phyloP scores from a whole-genome alignment of 2,888 invertebrate species.

The Erebia epiphron region DNA sequence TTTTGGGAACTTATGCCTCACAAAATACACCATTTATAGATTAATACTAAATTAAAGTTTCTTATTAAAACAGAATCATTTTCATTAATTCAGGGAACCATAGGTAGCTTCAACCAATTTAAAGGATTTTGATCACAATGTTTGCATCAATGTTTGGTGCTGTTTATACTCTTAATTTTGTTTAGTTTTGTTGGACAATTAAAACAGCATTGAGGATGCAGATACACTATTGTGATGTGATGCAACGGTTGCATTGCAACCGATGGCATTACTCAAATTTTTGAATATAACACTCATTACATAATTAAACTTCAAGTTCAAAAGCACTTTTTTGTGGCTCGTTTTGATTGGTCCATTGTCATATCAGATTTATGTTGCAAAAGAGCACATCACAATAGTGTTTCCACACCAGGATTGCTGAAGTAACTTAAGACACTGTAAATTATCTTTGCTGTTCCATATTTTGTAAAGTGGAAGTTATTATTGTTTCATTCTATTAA shows the following conservation, averaged over 20 bases:
- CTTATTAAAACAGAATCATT: not conserved
- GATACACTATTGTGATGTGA: no score
- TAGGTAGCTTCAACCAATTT: not conserved
- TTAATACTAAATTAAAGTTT: not conserved
- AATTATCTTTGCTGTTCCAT: not conserved
- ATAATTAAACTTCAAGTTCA: no score
- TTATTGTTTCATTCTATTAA: constrained; percentile 24
- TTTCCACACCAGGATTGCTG: no score
- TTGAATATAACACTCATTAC: no score
- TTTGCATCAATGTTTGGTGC: not conserved
- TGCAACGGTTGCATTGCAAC: no score
- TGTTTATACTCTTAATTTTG: no score
- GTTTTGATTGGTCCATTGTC: no score
- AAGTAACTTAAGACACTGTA: not conserved
- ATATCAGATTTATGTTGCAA: no score
- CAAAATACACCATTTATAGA: not conserved
- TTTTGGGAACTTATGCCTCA: constrained; percentile 44
- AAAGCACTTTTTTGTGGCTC: no score
- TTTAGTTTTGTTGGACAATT: not conserved
- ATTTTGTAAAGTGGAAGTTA: constrained; percentile 4
- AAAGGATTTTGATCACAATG: not conserved
- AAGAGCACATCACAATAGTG: no score
- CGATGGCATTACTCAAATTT: no score
- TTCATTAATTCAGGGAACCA: not conserved
- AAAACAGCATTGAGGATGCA: not conserved